Base-by-base conservation (phyloP, 2,888 invertebrate genomes). In the Drosophila affinis region DNA sequence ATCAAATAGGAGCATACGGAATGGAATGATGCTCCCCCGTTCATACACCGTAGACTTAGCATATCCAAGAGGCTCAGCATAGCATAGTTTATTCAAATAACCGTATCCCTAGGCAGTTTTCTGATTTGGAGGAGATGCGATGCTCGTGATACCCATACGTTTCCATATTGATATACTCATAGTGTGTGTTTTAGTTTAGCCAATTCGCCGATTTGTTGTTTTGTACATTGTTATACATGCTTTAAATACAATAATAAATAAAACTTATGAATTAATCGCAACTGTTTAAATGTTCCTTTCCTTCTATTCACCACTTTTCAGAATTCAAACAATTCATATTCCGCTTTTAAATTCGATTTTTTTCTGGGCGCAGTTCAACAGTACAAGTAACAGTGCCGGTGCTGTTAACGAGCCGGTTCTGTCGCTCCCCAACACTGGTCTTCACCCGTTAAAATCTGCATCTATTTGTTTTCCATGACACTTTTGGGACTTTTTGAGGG, bases 151-250 rank as follows among this genome's bases (percentile, higher is more conserved):
- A 75, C 47, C 62, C 55, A 72, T 55, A 72, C 48, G 54, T 56
- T 64, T 56, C 71, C 65, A 68, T 58, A 64, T 55, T 45, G 60
- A 62, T 55, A 68, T 62, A 76, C 59, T 72, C 52, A 67, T 78
- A 72, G 76, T 68, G 61, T 77, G 67, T 65, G 56, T 74, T 78
- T 83, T 84, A 84, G 83, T 79, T 84, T 87, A 85, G 85, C 79
- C 73, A 81, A 86, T 87, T 82, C 73, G 82, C 75, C 75, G 62
- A 84, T 78, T 79, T 87, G 87, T 86, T 86, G 81, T 82, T 86
- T 87, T 86, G 82, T 86, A 86, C 84, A 85, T 86, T 86, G 87
- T 86, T 86, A 87, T 84, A 78, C 81, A 78, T 76, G 85, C 83
- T 84, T 78, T 83, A 72, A 39, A 76, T 73, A 76, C 47, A 71